These are phyloP conservation scores for Choreutis nemorana DNA, from an alignment of 2,888 invertebrate species.

Conservation along the genomic window DNA sequence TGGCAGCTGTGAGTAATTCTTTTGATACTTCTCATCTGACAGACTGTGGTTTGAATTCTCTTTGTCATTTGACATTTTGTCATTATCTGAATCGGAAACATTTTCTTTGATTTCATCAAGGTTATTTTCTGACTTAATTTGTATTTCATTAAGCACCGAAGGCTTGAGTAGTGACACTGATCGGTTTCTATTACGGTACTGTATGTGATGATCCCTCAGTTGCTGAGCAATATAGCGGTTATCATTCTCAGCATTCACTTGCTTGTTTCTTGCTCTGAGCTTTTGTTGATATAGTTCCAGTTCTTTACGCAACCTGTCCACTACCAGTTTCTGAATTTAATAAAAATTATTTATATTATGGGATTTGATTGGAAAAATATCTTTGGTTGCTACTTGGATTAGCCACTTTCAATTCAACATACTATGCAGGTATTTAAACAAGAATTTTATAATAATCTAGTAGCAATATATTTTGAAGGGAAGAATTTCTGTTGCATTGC, in stretches of 20 bases:
- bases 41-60: conserved; percentile 44
- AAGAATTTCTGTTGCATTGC: no score
- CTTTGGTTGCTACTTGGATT: no score
- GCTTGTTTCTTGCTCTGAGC: conserved; percentile 47
- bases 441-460: no score
- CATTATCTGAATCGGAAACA: conserved; percentile 46
- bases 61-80: conserved; percentile 39
- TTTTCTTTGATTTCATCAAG: conserved; percentile 31
- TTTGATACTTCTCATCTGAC: conserved; percentile 31
- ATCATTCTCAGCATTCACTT: conserved; percentile 49
- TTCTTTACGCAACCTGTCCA: conserved; percentile 64
- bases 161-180: conserved; percentile 50
- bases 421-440: no score
- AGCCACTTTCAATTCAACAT: no score
- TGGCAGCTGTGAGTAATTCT: conserved; percentile 30
- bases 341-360: no score
- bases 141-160: conserved; percentile 54
- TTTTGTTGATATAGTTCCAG: conserved; percentile 62
- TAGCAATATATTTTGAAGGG: no score
- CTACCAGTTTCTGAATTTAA: conserved; percentile 58
- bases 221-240: conserved; percentile 53
- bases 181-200: conserved; percentile 36
- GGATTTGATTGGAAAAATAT: no score
- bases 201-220: conserved; percentile 46
- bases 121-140: conserved; percentile 45